Conservation (phyloP, 2,113 vertebrate species). For the Caranx ignobilis region DNA sequence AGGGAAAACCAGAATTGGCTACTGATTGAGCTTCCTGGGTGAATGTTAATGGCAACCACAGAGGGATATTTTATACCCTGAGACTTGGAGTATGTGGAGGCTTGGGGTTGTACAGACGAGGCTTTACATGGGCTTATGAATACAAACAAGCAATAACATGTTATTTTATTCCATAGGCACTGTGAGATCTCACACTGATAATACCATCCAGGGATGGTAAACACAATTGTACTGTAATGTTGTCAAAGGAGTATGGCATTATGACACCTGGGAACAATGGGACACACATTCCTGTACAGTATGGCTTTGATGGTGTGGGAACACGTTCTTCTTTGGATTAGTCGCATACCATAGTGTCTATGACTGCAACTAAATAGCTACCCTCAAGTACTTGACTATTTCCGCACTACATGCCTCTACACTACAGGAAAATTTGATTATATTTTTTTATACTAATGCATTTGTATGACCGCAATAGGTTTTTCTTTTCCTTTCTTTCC, state of each 20-base stretch:
- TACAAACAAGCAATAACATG: conserved; percentile 60
- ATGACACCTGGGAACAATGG: conserved; percentile 71
- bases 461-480: neutral
- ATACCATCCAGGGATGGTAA: conserved; percentile 60
- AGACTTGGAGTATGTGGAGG: conserved; percentile 45
- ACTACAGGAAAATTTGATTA: neutral
- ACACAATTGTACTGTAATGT: conserved; percentile 50
- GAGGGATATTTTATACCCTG: conserved; percentile 70
- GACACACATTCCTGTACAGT: conserved; percentile 57
- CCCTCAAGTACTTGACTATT: neutral
- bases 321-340: conserved; percentile 45
- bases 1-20: conserved; percentile 72
- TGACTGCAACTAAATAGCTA: neutral
- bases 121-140: conserved; percentile 63
- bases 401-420: neutral
- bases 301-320: conserved; percentile 59
- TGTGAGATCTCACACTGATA: conserved; percentile 51
- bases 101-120: conserved; percentile 38
- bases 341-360: conserved; percentile 35
- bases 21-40: conserved; percentile 83
- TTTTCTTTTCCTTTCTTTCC: too few species aligned
- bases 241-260: conserved; percentile 53
- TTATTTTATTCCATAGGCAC: conserved; percentile 49
- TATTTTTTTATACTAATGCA: neutral
- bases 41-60: conserved; percentile 78